Evolutionary conservation across 1,140 invertebrate species (phyloP), one percentile per base, ranked within the genome.

Genomic region (Palaemon carinicauda): DNA sequence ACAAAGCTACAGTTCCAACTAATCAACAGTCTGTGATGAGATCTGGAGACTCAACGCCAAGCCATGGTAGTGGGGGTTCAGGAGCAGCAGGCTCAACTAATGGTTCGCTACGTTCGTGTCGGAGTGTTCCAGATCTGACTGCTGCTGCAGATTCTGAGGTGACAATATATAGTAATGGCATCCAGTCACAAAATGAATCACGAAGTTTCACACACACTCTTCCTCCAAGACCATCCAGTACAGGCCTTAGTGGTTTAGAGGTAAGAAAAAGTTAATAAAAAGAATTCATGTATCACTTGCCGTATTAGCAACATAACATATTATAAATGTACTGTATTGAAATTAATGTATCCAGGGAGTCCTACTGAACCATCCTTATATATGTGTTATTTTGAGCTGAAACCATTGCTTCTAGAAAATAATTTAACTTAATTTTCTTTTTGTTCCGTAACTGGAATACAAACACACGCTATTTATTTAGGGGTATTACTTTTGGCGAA

Each of bases 111-210:
- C 80, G 84, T 3, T 83, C 88, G 1, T 82, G 84, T 80, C 83
- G 83, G 17, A 89, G 88, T 83, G 88, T 89, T 24, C 88, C 88
- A 51, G 88, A 89, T 65, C 77, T 89, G 19, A 89, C 80, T 24
- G 88, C 84, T 14, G 73, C 85, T 1, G 88, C 87, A 79, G 88
- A 89, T 75, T 80, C 83, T 21, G 88, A 89, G 79, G 88, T 89
- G 10, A 83, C 77, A 3, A 73, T n/a, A 19, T 74, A 73, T 31
- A 86, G 78, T 54, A 86, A 29, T 73, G 69, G 77, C 3, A 54
- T 74, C 1, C 82, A 78, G 73, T 77, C 82, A 15, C 50, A 54
- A 3, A 73, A 27, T 31, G 84, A 86, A 3, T 27, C 41, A 50
- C 56, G 65, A 54, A 78, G 50, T 24, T 53, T 80, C 52, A 73